Conservation (phyloP, 2,797 vertebrate genomes). For the Benthosema pterotum region DNA sequence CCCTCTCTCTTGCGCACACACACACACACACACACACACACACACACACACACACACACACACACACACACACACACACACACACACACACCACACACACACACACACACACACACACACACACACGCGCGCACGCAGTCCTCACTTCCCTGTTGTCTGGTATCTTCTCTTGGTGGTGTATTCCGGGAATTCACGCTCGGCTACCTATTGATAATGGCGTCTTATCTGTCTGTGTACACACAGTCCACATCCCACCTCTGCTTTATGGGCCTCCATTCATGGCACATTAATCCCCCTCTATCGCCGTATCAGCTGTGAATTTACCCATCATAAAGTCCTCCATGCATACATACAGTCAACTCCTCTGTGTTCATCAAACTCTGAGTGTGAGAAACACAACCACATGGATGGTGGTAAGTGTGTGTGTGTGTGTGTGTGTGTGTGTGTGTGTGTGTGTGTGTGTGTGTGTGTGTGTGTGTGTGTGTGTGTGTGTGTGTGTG, state of each 20-base stretch:
- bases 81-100: conserved; percentile 8
- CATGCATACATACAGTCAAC: not conserved
- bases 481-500: too few species aligned
- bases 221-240: conserved; percentile 35
- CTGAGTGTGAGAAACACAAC: too few species aligned
- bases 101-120: not conserved
- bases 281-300: conserved; percentile 48
- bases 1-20: not conserved
- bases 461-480: too few species aligned
- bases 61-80: not conserved
- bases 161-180: conserved; percentile 12
- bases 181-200: conserved; percentile 29
- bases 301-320: conserved; percentile 34
- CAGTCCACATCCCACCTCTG: conserved; percentile 17
- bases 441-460: too few species aligned
- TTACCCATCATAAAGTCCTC: conserved; percentile 28
- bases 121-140: not conserved
- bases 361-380: too few species aligned
- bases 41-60: conserved; percentile 1
- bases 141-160: conserved; percentile 11
- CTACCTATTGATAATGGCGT: conserved; percentile 35
- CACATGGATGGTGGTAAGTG: too few species aligned
- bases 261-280: conserved; percentile 45
- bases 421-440: too few species aligned
- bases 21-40: conserved; percentile 7